These are phyloP conservation scores for Myioborus melanocephalus DNA, from an alignment of 2,797 vertebrate genomes.

Conservation along the genomic window DNA sequence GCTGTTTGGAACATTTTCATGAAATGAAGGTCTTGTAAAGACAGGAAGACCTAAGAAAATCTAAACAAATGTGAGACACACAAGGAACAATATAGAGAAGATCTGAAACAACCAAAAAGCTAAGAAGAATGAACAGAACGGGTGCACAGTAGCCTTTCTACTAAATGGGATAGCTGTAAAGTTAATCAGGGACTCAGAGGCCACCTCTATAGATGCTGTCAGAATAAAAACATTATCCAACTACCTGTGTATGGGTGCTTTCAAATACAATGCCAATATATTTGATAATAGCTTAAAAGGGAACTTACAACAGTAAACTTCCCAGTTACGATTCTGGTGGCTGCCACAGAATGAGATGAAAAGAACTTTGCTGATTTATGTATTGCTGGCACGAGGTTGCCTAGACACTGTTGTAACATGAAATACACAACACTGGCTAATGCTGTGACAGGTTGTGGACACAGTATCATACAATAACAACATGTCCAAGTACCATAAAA, in stretches of 20 bases:
- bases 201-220: background rate
- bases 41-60: background rate
- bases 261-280: background rate
- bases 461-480: background rate
- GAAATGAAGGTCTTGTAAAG: background rate
- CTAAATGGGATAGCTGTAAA: background rate
- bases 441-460: background rate
- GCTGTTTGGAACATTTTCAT: background rate
- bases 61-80: background rate
- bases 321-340: background rate
- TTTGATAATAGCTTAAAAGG: background rate
- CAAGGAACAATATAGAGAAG: fast-evolving
- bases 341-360: background rate
- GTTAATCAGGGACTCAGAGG: background rate
- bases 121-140: background rate
- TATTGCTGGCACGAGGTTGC: background rate
- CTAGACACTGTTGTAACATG: background rate
- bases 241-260: background rate
- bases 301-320: background rate
- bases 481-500: background rate
- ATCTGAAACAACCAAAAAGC: background rate
- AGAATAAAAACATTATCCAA: background rate
- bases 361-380: background rate
- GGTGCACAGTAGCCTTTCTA: background rate
- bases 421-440: background rate